Evolutionary conservation across 2,113 vertebrate species (phyloP).

Genomic region (Varanus komodoensis): DNA sequence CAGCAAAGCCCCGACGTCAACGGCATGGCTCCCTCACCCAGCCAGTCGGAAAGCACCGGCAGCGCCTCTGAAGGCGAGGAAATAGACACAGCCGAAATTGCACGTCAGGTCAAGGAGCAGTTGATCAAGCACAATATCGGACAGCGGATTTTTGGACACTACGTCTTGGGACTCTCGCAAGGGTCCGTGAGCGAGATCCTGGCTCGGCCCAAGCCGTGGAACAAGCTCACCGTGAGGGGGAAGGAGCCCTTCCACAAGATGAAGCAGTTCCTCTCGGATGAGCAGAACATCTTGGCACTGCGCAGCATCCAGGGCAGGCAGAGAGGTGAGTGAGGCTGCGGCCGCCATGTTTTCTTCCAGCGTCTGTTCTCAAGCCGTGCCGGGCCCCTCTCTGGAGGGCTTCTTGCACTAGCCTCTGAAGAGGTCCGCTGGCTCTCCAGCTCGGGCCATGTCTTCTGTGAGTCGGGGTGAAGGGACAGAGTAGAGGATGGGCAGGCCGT

Average conservation of each 20-base stretch:
- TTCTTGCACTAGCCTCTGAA: background rate
- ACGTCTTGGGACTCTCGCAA: conserved; percentile 95
- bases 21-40: conserved; percentile 92
- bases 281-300: conserved; percentile 96
- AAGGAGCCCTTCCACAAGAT: conserved; percentile 99
- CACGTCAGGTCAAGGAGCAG: conserved; percentile 97
- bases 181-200: conserved; percentile 97
- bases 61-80: conserved; percentile 92
- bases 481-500: background rate
- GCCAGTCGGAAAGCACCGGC: conserved; percentile 92
- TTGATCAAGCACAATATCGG: conserved; percentile 99
- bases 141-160: conserved; percentile 96
- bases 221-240: conserved; percentile 94
- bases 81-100: conserved; percentile 96
- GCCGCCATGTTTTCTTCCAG: background rate
- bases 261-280: conserved; percentile 97
- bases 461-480: background rate
- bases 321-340: conserved; percentile 85
- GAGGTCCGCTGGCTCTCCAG: background rate
- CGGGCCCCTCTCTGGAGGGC: background rate
- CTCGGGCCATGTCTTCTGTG: too few relatives aligned
- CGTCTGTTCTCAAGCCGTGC: too few relatives aligned
- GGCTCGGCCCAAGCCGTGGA: conserved; percentile 97
- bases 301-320: conserved; percentile 97
- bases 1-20: conserved; percentile 93